Conservation (phyloP, 1,140 invertebrate species). For the Sitobion miscanthi region DNA sequence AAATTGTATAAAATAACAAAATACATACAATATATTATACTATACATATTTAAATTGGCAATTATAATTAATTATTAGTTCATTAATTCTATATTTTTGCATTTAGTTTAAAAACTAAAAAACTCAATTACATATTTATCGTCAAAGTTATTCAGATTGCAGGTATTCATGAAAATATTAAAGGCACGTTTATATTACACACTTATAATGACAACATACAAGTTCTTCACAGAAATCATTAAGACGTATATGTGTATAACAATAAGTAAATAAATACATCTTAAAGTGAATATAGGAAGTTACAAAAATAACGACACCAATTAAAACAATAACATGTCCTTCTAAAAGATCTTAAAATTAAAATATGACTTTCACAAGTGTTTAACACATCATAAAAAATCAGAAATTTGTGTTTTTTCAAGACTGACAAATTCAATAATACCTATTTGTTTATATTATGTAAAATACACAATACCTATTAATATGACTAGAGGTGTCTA, state of each 20-base stretch:
- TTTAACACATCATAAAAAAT: conserved; percentile 5
- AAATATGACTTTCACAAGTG: neutral
- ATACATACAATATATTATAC: neutral
- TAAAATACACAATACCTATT: neutral
- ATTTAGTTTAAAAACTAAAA: no score
- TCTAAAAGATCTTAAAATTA: neutral
- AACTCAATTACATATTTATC: neutral
- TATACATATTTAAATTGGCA: neutral
- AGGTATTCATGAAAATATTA: neutral
- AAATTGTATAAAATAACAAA: neutral
- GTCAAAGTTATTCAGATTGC: neutral
- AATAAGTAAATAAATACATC: conserved; percentile 16
- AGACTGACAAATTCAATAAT: neutral
- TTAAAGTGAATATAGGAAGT: neutral
- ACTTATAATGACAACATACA: neutral
- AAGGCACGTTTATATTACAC: neutral
- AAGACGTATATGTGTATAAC: no score
- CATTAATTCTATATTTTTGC: neutral
- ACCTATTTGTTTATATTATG: neutral
- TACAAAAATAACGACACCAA: neutral
- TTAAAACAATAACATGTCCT: conserved; percentile 23
- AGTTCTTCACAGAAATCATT: neutral
- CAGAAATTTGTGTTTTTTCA: neutral
- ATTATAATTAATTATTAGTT: neutral
- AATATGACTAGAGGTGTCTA: neutral